Conservation (phyloP, 2,113 vertebrate genomes). For the Cyphotilapia sp. region DNA sequence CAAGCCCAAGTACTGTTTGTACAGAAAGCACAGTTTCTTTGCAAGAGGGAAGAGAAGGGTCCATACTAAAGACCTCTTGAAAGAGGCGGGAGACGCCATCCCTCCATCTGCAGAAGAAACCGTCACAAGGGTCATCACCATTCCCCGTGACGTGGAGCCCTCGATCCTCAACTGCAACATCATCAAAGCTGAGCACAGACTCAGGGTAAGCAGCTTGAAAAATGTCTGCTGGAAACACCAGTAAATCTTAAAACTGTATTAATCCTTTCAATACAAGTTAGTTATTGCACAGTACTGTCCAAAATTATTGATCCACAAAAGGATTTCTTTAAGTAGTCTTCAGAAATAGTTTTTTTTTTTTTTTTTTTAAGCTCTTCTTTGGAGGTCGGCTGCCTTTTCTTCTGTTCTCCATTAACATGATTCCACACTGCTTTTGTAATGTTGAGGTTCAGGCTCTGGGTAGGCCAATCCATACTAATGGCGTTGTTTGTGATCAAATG, state of each 20-base stretch:
- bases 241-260: fast-evolving
- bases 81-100: conserved; percentile 60
- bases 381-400: neutral
- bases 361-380: neutral
- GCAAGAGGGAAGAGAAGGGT: conserved; percentile 17
- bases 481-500: neutral
- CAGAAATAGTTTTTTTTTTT: too few species aligned
- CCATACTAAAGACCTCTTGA: conserved; percentile 32
- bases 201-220: conserved; percentile 47
- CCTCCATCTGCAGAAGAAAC: conserved; percentile 10
- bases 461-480: neutral
- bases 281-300: too few species aligned
- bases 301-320: too few species aligned
- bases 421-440: neutral
- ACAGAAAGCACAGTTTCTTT: conserved; percentile 65
- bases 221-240: fast-evolving
- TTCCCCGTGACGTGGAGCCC: conserved; percentile 27
- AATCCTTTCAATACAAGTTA: neutral
- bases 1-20: conserved; percentile 63
- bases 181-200: conserved; percentile 63
- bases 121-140: conserved; percentile 24
- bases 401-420: neutral
- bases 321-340: too few species aligned
- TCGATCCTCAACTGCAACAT: conserved; percentile 56
- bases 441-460: neutral